Conservation (phyloP, 23 tunicate species). For the Phallusia fumigata region DNA sequence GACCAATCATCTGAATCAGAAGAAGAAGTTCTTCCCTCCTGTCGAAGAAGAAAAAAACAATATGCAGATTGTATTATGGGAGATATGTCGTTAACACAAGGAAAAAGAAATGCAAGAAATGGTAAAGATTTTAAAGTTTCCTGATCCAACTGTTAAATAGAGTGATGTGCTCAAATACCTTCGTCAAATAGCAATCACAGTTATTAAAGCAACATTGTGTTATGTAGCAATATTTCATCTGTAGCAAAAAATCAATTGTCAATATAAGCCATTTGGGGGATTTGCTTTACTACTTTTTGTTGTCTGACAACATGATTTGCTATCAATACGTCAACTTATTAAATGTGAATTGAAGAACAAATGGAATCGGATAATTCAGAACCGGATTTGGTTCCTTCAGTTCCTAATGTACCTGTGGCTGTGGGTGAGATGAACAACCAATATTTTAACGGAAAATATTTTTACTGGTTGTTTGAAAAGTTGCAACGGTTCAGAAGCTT, state of each 20-base stretch:
- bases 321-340: background rate
- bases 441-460: no score
- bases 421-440: background rate
- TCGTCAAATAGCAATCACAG: no score
- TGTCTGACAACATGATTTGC: no score
- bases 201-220: background rate
- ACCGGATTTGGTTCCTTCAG: background rate
- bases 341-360: background rate
- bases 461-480: no score
- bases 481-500: no score
- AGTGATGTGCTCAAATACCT: no score
- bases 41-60: background rate
- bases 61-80: background rate
- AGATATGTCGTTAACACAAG: background rate
- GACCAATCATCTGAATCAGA: background rate
- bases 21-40: background rate
- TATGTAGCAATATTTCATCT: background rate
- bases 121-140: background rate
- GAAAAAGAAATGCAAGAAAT: background rate
- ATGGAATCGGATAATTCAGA: background rate
- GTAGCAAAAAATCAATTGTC: background rate
- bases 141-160: background rate
- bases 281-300: no score
- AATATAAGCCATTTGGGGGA: background rate
- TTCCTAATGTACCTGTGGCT: no score